A percentile compares a stretch with the other conserved stretches of the same genome.
phyloP scores from a whole-genome alignment of 2,113 vertebrate species.

The Colinus virginianus region DNA sequence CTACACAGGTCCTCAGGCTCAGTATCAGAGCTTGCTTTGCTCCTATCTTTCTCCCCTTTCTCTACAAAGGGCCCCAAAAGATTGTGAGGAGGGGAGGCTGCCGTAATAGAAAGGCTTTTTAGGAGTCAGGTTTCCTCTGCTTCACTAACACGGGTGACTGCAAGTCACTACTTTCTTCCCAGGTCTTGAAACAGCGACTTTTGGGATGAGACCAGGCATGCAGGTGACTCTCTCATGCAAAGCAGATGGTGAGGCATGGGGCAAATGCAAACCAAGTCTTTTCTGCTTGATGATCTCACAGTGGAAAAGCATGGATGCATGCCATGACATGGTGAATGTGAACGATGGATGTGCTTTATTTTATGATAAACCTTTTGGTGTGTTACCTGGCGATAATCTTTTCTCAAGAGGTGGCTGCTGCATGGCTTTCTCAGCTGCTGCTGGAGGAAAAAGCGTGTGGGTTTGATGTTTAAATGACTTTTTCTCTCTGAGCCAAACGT shows the following conservation, averaged over 20 bases:
- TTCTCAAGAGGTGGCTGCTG: conserved; percentile 56
- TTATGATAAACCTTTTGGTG: background rate
- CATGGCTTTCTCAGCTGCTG: conserved; percentile 65
- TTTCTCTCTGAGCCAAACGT: background rate
- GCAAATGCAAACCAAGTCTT: background rate
- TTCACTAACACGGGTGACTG: background rate
- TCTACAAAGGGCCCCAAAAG: background rate
- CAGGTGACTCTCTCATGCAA: conserved; percentile 20
- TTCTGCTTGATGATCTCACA: background rate
- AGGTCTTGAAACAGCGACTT: background rate
- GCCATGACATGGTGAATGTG: background rate
- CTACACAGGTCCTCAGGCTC: background rate
- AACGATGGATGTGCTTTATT: background rate
- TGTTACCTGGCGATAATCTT: conserved; percentile 50
- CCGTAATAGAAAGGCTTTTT: background rate
- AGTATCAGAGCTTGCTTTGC: background rate
- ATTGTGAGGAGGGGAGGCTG: background rate
- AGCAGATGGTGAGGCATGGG: background rate
- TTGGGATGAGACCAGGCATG: background rate
- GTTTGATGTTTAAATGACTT: background rate
- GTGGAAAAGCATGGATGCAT: background rate
- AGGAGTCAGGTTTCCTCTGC: background rate
- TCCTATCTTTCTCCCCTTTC: background rate
- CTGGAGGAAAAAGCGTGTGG: conserved; percentile 38
- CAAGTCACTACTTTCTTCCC: background rate